Percentiles rank a stretch among this genome's conserved stretches.
phyloP scores from a whole-genome alignment of 2,797 vertebrate species.

The Urophycis tenuis region DNA sequence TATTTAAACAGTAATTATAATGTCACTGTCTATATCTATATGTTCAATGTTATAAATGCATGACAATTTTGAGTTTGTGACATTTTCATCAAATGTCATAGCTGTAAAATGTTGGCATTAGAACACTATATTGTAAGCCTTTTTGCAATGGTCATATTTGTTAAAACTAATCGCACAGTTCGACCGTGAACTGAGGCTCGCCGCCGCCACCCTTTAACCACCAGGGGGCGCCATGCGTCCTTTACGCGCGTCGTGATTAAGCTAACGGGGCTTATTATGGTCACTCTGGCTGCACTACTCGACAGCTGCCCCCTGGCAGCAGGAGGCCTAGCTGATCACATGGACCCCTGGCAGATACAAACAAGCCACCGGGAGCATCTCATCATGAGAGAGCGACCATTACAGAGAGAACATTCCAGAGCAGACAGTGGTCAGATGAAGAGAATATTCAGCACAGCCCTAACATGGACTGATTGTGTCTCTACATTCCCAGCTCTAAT shows the following conservation, averaged over 20 bases:
- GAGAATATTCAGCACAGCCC: too few relatives aligned
- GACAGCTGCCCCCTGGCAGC: background rate
- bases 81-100: background rate
- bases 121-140: background rate
- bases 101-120: background rate
- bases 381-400: background rate
- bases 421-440: too few relatives aligned
- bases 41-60: background rate
- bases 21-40: background rate
- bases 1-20: background rate
- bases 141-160: background rate
- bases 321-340: background rate
- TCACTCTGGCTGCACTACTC: too few relatives aligned
- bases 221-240: background rate
- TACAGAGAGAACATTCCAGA: background rate
- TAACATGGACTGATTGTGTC: too few relatives aligned
- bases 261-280: background rate
- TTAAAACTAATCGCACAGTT: background rate
- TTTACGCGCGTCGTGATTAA: background rate
- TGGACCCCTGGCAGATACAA: background rate
- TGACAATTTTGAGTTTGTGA: background rate
- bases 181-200: background rate
- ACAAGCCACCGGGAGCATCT: background rate
- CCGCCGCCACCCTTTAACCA: background rate
- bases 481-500: background rate